phyloP scores from a whole-genome alignment of 2,888 invertebrate species.

The Ophion obscuratus region DNA sequence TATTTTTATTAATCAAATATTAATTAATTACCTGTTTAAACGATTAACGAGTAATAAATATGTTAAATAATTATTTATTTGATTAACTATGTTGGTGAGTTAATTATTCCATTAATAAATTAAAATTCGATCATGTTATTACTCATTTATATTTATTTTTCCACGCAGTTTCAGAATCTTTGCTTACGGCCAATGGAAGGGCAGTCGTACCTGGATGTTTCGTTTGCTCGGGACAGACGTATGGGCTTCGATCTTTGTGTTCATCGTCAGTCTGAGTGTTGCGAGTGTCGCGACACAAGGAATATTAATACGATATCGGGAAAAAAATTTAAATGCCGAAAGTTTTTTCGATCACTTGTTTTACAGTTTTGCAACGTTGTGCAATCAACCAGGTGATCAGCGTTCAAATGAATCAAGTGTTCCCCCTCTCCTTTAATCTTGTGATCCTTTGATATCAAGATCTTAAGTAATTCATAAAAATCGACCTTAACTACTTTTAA shows the following conservation, averaged over 20 bases:
- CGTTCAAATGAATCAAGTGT: not conserved
- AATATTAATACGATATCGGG: not conserved
- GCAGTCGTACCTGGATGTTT: slow-evolving; percentile 70
- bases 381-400: slow-evolving; percentile 69
- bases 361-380: slow-evolving; percentile 69
- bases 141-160: not conserved
- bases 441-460: not conserved
- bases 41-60: no score
- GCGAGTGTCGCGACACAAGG: slow-evolving; percentile 62
- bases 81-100: no score
- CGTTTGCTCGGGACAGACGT: slow-evolving; percentile 66
- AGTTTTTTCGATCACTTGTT: slow-evolving; percentile 67
- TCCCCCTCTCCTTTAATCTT: not conserved
- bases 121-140: not conserved
- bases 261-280: slow-evolving; percentile 63
- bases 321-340: not conserved
- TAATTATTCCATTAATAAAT: not conserved
- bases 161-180: slow-evolving; percentile 30
- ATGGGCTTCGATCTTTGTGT: slow-evolving; percentile 64
- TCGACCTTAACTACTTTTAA: no score
- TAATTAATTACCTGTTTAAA: no score
- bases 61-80: no score
- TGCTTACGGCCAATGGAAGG: slow-evolving; percentile 34
- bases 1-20: no score
- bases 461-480: not conserved